phyloP scores from a whole-genome alignment of 2,888 invertebrate species.

The Agrotis ipsilon region DNA sequence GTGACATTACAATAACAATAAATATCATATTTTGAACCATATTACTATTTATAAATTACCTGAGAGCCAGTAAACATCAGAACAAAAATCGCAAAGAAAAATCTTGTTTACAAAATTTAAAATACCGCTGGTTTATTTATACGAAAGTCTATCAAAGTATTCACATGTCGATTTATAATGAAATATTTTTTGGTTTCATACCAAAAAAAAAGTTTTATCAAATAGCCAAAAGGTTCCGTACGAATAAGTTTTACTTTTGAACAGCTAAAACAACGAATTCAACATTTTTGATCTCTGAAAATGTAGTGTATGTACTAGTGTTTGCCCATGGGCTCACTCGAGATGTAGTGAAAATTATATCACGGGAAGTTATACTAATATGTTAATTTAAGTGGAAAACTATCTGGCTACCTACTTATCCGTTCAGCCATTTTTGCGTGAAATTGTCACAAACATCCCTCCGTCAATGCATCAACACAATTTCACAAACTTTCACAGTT shows the following conservation, averaged over 20 bases:
- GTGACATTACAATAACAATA: too few relatives aligned
- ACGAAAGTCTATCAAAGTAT: constrained; percentile 30
- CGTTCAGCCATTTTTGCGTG: not conserved
- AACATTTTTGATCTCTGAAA: not conserved
- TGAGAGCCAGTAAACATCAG: too few relatives aligned
- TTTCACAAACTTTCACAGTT: not conserved
- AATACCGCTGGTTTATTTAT: not conserved
- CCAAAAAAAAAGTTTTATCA: not conserved
- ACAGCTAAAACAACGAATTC: not conserved
- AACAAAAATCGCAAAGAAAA: not conserved
- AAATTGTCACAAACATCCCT: too few relatives aligned
- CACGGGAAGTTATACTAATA: not conserved
- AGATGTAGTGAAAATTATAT: too few relatives aligned
- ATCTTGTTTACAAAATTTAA: not conserved
- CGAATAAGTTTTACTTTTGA: not conserved
- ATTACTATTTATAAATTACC: too few relatives aligned
- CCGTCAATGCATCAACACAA: too few relatives aligned
- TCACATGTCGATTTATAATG: constrained; percentile 27
- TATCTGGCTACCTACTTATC: too few relatives aligned
- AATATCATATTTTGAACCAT: too few relatives aligned
- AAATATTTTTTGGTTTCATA: constrained; percentile 17
- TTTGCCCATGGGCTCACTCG: too few relatives aligned
- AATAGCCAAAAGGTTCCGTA: constrained; percentile 26
- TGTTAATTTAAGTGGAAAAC: too few relatives aligned
- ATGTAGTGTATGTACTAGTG: not conserved